Evolutionary conservation across 2,797 vertebrate genomes (phyloP).

Genomic region (Sibirionetta formosa): DNA sequence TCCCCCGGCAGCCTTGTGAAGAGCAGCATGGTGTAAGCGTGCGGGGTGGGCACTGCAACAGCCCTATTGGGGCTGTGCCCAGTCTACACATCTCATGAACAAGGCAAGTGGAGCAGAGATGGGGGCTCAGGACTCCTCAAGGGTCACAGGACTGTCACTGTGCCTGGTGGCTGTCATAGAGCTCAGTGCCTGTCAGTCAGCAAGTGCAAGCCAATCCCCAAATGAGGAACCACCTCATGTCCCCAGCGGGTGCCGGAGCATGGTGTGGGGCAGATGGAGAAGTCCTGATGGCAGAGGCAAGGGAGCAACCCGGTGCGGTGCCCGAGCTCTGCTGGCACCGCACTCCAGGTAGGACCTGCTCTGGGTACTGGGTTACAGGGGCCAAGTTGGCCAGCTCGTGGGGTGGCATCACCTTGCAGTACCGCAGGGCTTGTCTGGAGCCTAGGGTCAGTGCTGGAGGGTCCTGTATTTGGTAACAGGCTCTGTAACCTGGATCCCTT

Average conservation of each 20-base stretch:
- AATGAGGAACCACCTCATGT: conserved; percentile 81
- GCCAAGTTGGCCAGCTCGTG: fast-evolving
- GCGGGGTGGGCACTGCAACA: fast-evolving
- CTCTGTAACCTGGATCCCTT: neutral
- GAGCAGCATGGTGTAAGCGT: fast-evolving
- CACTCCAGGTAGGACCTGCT: conserved; percentile 75
- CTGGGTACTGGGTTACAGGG: neutral
- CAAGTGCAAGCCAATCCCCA: conserved; percentile 50
- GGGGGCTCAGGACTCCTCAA: fast-evolving
- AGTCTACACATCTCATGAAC: too few species aligned
- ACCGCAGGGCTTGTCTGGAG: neutral
- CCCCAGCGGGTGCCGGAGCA: neutral
- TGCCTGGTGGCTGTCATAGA: neutral
- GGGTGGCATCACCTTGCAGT: fast-evolving
- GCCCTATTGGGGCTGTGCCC: neutral
- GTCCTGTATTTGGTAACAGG: neutral
- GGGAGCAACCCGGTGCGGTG: conserved; percentile 42
- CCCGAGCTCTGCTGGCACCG: neutral
- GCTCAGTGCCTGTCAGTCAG: conserved; percentile 71
- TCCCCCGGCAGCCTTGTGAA: fast-evolving
- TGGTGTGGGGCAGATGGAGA: conserved; percentile 42
- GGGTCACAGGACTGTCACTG: neutral
- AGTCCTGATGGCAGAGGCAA: conserved; percentile 75
- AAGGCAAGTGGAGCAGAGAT: neutral
- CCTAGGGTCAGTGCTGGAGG: neutral